These are phyloP conservation scores for Macroglossus sobrinus DNA, from an alignment of 2,113 vertebrate species.

Conservation along the genomic window DNA sequence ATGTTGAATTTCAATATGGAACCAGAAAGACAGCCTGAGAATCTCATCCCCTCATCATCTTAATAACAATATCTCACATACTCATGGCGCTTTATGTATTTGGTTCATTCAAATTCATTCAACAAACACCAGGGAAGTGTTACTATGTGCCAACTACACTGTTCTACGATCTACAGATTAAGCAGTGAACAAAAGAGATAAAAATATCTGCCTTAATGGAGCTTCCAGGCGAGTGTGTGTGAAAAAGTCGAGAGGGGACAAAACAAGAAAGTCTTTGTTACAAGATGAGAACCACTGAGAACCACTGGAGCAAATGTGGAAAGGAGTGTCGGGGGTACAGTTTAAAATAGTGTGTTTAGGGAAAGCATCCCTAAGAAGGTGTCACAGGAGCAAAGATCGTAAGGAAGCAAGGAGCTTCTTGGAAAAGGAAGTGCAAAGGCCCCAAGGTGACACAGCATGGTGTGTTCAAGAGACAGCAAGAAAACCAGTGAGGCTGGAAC, in stretches of 20 bases:
- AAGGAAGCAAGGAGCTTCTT: neutral
- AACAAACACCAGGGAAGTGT: neutral
- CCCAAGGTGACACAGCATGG: neutral
- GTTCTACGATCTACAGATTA: neutral
- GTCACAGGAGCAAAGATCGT: neutral
- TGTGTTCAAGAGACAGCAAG: neutral
- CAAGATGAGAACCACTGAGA: neutral
- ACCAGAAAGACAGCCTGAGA: neutral
- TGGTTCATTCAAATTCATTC: neutral
- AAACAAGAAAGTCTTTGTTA: neutral
- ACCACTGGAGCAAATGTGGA: neutral
- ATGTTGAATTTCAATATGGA: neutral
- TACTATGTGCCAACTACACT: neutral
- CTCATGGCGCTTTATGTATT: neutral
- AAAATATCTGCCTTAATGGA: neutral
- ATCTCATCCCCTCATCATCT: neutral
- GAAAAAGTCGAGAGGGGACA: neutral
- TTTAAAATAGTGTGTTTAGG: neutral
- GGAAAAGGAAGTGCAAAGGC: neutral
- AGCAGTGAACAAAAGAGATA: neutral
- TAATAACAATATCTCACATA: neutral
- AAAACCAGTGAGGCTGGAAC: neutral
- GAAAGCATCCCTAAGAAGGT: neutral
- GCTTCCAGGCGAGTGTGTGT: neutral
- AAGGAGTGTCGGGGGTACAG: neutral